A percentile compares a stretch with the other conserved stretches of the same genome.
These are phyloP conservation scores for Sphenopsis melanotis DNA, from an alignment of 2,797 vertebrate species.

Conservation along the genomic window DNA sequence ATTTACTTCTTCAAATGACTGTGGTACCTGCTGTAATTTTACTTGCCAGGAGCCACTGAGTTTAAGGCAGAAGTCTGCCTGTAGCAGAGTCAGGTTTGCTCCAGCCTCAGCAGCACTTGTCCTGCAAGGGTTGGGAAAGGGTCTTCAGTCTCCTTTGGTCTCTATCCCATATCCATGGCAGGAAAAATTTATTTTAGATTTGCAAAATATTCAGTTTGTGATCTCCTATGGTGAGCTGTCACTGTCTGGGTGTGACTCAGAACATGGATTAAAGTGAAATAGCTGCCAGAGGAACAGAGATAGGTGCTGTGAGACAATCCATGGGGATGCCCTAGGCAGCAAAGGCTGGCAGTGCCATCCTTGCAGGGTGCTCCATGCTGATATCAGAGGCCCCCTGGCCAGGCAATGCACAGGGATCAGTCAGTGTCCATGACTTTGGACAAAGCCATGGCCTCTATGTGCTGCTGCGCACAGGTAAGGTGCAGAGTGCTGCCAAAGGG, in stretches of 20 bases:
- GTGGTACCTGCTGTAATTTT: background rate
- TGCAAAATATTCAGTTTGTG: slow-evolving; percentile 1
- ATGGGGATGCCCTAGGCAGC: background rate
- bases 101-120: background rate
- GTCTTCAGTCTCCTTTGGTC: background rate
- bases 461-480: background rate
- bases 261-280: background rate
- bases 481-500: background rate
- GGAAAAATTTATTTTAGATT: background rate
- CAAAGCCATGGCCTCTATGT: background rate
- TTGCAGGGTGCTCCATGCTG: slow-evolving; percentile 2
- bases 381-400: background rate
- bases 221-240: background rate
- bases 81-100: background rate
- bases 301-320: background rate
- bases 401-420: background rate
- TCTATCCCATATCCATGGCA: fast-evolving
- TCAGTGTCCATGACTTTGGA: background rate
- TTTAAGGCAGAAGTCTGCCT: background rate
- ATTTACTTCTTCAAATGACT: background rate
- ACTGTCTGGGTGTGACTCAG: background rate
- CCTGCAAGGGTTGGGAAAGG: background rate
- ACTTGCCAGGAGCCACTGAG: background rate
- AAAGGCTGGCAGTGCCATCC: background rate
- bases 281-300: background rate